Percentiles rank a stretch among this genome's conserved stretches.
phyloP scores from a whole-genome alignment of 2,888 invertebrate species.

The Drosophila yooni region DNA sequence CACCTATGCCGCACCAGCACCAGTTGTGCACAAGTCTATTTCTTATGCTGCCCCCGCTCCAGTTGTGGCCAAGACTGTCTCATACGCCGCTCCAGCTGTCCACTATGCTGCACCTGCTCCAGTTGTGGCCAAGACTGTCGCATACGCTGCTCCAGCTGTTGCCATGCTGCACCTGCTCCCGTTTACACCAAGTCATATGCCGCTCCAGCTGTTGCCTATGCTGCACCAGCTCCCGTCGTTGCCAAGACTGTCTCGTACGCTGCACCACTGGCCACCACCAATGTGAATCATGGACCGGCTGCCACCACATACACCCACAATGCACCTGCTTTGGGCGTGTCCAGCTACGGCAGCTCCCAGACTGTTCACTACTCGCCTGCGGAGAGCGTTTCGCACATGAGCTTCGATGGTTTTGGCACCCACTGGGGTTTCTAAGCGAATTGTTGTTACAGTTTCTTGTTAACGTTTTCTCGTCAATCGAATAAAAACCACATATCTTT shows the following conservation, averaged over 20 bases:
- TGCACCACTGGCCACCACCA: constrained; percentile 71
- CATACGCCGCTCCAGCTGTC: constrained; percentile 77
- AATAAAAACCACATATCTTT: constrained; percentile 53
- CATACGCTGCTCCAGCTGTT: constrained; percentile 75
- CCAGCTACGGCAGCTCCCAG: constrained; percentile 82
- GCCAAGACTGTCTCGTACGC: constrained; percentile 69
- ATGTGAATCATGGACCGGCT: constrained; percentile 72
- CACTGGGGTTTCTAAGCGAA: constrained; percentile 88
- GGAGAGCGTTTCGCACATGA: constrained; percentile 88
- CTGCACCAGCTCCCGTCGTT: constrained; percentile 59
- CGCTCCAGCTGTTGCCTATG: constrained; percentile 25
- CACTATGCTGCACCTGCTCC: constrained; percentile 69
- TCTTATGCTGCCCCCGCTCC: constrained; percentile 63
- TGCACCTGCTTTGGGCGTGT: constrained; percentile 82
- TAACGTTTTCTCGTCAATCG: constrained; percentile 44
- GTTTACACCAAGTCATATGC: constrained; percentile 22
- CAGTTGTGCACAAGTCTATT: constrained; percentile 73
- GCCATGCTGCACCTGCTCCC: constrained; percentile 68
- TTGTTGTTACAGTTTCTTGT: constrained; percentile 60
- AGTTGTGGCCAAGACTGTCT: constrained; percentile 25
- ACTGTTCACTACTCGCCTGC: constrained; percentile 86
- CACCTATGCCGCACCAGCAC: constrained; percentile 66
- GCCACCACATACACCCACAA: constrained; percentile 82
- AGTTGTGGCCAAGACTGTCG: constrained; percentile 22
- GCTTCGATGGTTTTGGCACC: constrained; percentile 88